These are phyloP conservation scores for Amphiprion ocellaris DNA, from an alignment of 2,113 vertebrate genomes.

Conservation along the genomic window DNA sequence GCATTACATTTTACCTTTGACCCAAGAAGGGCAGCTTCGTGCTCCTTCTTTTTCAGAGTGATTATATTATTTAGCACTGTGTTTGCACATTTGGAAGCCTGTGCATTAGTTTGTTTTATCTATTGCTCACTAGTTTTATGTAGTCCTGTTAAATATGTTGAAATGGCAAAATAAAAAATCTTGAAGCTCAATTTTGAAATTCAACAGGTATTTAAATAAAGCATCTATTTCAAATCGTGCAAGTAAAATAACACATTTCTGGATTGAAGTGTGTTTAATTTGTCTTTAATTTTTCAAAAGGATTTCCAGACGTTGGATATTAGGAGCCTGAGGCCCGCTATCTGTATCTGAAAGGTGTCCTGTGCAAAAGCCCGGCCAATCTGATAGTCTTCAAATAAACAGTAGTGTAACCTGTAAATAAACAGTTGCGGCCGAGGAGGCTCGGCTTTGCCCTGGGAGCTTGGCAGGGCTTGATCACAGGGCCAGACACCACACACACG, in stretches of 20 bases:
- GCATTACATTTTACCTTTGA: constrained; percentile 82
- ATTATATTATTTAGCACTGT: constrained; percentile 5
- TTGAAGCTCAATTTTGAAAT: neutral
- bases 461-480: constrained; percentile 75
- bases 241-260: neutral
- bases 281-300: neutral
- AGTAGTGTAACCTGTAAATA: constrained; percentile 82
- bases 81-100: constrained; percentile 17
- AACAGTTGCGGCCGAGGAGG: constrained; percentile 79
- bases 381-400: constrained; percentile 81
- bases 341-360: constrained; percentile 72
- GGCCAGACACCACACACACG: constrained; percentile 70
- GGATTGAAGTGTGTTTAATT: neutral
- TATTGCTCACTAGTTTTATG: neutral
- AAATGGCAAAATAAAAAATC: neutral
- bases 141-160: neutral
- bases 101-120: constrained; percentile 11
- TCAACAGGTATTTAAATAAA: constrained; percentile 39
- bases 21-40: constrained; percentile 53
- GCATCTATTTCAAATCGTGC: neutral
- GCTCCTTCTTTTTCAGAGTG: constrained; percentile 12
- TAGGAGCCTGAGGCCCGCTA: constrained; percentile 22
- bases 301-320: neutral
- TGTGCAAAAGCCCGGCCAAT: constrained; percentile 69
- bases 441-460: constrained; percentile 77